Base-by-base conservation (phyloP, 2,888 invertebrate genomes). In the Caenorhabditis panamensis region DNA sequence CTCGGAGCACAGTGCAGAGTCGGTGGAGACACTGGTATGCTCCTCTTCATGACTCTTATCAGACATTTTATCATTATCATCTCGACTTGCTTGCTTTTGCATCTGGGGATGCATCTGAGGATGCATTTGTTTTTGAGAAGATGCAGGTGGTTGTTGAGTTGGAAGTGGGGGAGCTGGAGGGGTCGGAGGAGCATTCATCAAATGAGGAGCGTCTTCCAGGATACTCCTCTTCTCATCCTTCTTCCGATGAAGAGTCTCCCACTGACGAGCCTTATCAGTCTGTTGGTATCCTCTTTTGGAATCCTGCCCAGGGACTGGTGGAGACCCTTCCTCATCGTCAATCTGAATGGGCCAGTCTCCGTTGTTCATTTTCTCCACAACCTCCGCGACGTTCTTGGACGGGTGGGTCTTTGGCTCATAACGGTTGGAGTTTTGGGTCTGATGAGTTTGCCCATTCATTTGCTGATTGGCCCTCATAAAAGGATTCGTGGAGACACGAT, bases 361-460 rank as follows among this genome's bases (percentile, higher is more conserved):
- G 59, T 73, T 82, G 67, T 85, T 85, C 85, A 85, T 85, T 59
- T 85, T 85, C 59, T 85, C 84, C 11, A 85, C 85, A 1, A 85
- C 85, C 63, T 85, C 83, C 18, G 80, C 81, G 20, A 85, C 85
- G 54, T 85, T 85, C 49, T 83, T 82, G 26, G 77, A 73, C n/a
- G 73, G 51, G 2, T 68, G n/a, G n/a, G n/a, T 75, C 18, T 76
- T 67, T 3, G 61, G 51, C 20, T 71, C 71, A 31, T 44, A 71
- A 31, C 62, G 53, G 24, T 41, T 47, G 1, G 44, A 2, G 41
- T 61, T 54, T 8, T 71, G 71, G 22, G 47, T 68, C 22, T 72
- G 44, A 11, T 59, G n/a, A n/a, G n/a, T 28, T 16, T 72, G 63
- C 9, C 47, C n/a, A n/a, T n/a, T 22, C 26, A 41, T 49, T 18